These are phyloP conservation scores for Limnephilus rhombicus DNA, from an alignment of 2,888 invertebrate species.

Conservation along the genomic window DNA sequence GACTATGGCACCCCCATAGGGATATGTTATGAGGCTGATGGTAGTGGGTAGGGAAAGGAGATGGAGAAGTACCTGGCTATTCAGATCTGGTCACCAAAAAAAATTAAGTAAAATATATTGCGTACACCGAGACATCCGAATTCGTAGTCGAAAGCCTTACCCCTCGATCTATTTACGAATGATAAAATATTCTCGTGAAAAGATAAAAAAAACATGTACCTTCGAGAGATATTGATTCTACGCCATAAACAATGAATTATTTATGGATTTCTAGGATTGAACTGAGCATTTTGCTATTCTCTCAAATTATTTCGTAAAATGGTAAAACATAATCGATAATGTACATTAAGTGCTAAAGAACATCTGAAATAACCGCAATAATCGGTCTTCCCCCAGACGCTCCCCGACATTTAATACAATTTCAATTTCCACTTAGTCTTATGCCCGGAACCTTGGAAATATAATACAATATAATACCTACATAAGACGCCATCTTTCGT, in stretches of 20 bases:
- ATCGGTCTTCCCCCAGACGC: conserved; percentile 40
- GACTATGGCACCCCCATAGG: too few species aligned
- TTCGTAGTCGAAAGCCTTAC: too few species aligned
- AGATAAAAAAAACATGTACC: neutral
- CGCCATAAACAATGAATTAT: neutral
- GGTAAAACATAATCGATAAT: conserved; percentile 59
- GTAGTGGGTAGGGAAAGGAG: too few species aligned
- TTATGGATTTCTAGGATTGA: neutral
- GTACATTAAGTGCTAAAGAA: conserved; percentile 55
- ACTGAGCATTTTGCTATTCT: neutral
- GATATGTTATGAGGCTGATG: too few species aligned
- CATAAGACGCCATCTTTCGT: conserved; percentile 51
- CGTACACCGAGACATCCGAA: too few species aligned
- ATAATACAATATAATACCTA: neutral
- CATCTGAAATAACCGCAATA: conserved; percentile 63
- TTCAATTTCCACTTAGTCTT: conserved; percentile 62
- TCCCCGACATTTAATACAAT: conserved; percentile 63
- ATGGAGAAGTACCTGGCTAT: too few species aligned
- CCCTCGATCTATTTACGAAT: neutral
- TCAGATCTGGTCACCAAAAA: too few species aligned
- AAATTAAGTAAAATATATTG: too few species aligned
- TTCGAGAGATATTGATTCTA: neutral
- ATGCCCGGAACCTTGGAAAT: conserved; percentile 24
- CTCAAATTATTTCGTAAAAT: neutral
- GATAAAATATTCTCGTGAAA: neutral